A percentile compares a stretch with the other conserved stretches of the same genome.
Evolutionary conservation across 2,888 invertebrate genomes (phyloP).

Genomic region (Thymelicus lineola): DNA sequence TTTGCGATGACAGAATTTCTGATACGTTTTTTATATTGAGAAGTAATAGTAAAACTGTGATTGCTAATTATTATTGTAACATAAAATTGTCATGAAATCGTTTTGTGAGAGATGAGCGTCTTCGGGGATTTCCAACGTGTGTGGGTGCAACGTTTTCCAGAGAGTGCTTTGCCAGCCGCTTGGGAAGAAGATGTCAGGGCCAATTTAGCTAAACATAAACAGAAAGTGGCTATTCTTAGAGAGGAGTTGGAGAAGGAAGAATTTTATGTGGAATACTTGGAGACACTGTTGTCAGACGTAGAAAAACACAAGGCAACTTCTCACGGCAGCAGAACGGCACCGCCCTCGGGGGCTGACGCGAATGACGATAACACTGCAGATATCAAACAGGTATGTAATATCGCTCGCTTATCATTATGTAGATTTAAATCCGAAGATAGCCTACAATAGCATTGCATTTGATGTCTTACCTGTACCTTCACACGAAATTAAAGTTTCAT

Average conservation of each 20-base stretch:
- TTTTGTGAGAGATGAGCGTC: constrained; percentile 90
- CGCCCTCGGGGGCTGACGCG: constrained; percentile 78
- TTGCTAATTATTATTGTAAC: constrained; percentile 60
- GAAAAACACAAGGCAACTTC: constrained; percentile 90
- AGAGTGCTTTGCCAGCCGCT: constrained; percentile 94
- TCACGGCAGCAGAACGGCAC: constrained; percentile 77
- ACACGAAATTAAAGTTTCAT: neutral
- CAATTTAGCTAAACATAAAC: constrained; percentile 95
- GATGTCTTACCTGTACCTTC: neutral
- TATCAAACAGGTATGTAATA: constrained; percentile 80
- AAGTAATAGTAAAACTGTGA: constrained; percentile 46
- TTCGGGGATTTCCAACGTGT: constrained; percentile 96
- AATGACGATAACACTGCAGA: constrained; percentile 77
- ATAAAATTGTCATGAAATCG: constrained; percentile 83
- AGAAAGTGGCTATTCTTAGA: constrained; percentile 91
- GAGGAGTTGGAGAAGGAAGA: constrained; percentile 96
- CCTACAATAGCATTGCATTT: neutral
- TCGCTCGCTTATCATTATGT: constrained; percentile 42
- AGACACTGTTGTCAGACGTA: constrained; percentile 93
- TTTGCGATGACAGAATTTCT: constrained; percentile 67
- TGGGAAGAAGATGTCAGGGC: constrained; percentile 97
- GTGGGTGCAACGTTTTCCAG: constrained; percentile 96
- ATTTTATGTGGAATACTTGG: constrained; percentile 95
- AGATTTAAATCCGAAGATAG: constrained; percentile 16
- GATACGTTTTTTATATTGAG: constrained; percentile 60